These are phyloP conservation scores for Heliocidaris tuberculata DNA, from an alignment of 35 echinoderm and acorn worm genomes.

Conservation along the genomic window DNA sequence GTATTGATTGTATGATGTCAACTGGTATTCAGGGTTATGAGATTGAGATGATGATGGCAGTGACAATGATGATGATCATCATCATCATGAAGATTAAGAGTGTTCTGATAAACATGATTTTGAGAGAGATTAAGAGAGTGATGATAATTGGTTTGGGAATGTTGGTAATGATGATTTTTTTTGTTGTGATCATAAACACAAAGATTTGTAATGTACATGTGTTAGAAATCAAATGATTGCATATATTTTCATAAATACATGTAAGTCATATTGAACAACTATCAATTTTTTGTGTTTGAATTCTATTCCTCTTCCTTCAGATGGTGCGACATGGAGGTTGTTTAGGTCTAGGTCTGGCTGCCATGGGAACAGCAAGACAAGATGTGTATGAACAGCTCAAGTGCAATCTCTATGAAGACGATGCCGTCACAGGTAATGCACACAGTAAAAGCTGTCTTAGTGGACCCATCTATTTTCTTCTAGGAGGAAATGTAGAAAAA, in stretches of 20 bases:
- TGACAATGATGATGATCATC: background rate
- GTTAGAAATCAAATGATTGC: background rate
- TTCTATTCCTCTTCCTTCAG: conserved; percentile 49
- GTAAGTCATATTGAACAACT: background rate
- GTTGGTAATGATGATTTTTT: background rate
- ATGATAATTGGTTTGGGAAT: background rate
- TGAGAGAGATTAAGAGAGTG: too few species aligned
- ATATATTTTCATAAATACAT: background rate
- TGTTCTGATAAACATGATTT: background rate
- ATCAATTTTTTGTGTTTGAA: background rate
- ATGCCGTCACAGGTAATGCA: conserved; percentile 78
- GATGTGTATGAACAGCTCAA: conserved; percentile 98
- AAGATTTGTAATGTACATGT: background rate
- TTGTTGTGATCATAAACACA: background rate
- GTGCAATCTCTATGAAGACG: conserved; percentile 95
- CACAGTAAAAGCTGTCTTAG: too few species aligned
- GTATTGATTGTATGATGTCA: too few species aligned
- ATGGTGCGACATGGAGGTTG: conserved; percentile 97
- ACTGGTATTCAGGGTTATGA: too few species aligned
- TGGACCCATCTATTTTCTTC: too few species aligned
- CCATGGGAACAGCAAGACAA: conserved; percentile 93
- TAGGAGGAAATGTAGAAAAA: too few species aligned
- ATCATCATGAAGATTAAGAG: background rate
- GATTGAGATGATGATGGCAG: background rate
- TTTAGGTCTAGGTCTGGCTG: conserved; percentile 86